Percentiles rank a stretch among this genome's conserved stretches.
Conservation (phyloP, 2,113 vertebrate genomes). For the Oxygymnocypris stewartii region DNA sequence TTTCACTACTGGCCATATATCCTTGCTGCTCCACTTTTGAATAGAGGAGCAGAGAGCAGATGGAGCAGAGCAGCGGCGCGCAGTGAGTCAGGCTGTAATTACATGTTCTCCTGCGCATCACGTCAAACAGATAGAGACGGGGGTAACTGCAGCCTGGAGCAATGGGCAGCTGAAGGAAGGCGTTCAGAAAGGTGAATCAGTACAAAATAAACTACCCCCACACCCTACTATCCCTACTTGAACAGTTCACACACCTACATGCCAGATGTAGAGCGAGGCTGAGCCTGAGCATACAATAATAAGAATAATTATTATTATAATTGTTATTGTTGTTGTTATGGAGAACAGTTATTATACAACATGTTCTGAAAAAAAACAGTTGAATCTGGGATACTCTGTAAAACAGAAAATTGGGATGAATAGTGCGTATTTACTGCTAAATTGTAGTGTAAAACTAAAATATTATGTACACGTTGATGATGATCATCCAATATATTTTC, state of each 20-base stretch:
- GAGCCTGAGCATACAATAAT: not conserved
- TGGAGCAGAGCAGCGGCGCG: conserved; percentile 13
- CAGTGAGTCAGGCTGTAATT: not conserved
- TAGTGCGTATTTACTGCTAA: too few relatives aligned
- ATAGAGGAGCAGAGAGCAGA: conserved; percentile 50
- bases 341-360: not conserved
- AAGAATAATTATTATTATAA: not conserved
- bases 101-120: not conserved
- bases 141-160: too few relatives aligned
- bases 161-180: too few relatives aligned
- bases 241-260: not conserved
- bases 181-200: too few relatives aligned
- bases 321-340: not conserved
- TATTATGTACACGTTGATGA: too few relatives aligned
- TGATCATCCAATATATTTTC: too few relatives aligned
- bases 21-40: conserved; percentile 6
- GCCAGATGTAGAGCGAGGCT: not conserved
- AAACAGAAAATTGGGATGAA: too few relatives aligned
- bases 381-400: too few relatives aligned
- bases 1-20: not conserved
- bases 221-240: too few relatives aligned
- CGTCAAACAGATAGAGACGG: not conserved
- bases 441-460: too few relatives aligned
- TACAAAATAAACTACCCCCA: too few relatives aligned
- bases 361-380: too few relatives aligned